These are phyloP conservation scores for Sinopyrophorus schimmeli DNA, from an alignment of 2,888 invertebrate genomes.

Conservation along the genomic window DNA sequence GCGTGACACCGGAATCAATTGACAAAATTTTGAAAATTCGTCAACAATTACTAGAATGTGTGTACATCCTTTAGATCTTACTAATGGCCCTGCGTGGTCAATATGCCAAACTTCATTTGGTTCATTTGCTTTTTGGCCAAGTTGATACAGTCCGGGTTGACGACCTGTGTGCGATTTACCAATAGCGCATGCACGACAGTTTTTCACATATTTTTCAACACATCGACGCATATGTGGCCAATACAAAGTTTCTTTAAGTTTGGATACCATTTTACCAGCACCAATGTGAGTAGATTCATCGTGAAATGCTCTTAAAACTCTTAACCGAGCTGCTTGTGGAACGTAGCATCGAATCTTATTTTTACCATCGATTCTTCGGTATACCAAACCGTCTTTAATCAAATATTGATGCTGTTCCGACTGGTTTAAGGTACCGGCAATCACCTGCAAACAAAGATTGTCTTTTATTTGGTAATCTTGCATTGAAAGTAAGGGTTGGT, in stretches of 20 bases:
- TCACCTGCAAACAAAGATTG: too few species aligned
- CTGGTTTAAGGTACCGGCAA: too few species aligned
- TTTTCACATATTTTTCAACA: not conserved
- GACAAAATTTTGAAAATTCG: not conserved
- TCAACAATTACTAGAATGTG: not conserved
- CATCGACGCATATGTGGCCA: not conserved
- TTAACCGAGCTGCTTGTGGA: not conserved
- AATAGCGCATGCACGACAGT: not conserved
- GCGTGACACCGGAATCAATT: not conserved
- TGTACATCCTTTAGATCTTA: constrained; percentile 1
- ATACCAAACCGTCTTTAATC: too few species aligned
- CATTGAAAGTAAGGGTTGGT: too few species aligned
- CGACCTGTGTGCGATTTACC: not conserved
- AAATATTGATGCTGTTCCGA: too few species aligned
- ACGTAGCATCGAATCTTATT: too few species aligned
- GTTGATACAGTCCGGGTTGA: not conserved
- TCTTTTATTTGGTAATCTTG: too few species aligned
- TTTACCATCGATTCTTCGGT: too few species aligned
- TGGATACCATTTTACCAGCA: not conserved
- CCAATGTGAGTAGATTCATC: not conserved
- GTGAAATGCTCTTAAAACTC: not conserved
- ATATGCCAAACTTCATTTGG: constrained; percentile 1
- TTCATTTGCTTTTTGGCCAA: too few species aligned
- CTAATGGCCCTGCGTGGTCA: not conserved
- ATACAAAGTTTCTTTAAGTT: not conserved